A percentile compares a stretch with the other conserved stretches of the same genome.
These are phyloP conservation scores for Drosophila demipolita DNA, from an alignment of 2,888 invertebrate species.

Conservation along the genomic window DNA sequence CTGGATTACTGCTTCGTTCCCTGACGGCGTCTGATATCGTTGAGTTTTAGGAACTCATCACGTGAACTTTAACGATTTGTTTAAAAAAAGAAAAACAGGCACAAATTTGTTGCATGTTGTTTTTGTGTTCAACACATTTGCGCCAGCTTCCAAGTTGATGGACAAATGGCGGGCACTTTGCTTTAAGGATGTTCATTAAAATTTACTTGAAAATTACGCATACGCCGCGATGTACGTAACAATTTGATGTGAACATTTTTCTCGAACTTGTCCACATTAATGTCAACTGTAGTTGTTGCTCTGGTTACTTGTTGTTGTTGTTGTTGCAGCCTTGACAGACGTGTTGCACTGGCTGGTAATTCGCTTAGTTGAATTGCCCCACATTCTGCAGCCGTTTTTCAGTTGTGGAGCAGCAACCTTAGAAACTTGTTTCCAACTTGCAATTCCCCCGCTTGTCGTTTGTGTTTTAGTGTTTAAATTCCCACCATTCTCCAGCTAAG, in stretches of 20 bases:
- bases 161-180: conserved; percentile 34
- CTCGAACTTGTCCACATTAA: conserved; percentile 33
- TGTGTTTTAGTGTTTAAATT: conserved; percentile 32
- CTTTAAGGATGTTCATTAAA: conserved; percentile 44
- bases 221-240: conserved; percentile 55
- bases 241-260: conserved; percentile 28
- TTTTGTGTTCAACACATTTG: conserved; percentile 37
- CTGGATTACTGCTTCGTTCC: conserved; percentile 2
- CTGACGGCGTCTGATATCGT: conserved; percentile 36
- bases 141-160: conserved; percentile 7
- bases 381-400: conserved; percentile 45
- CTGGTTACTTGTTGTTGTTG: conserved; percentile 2
- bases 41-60: conserved; percentile 64
- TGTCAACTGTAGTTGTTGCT: conserved; percentile 28
- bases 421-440: conserved; percentile 49
- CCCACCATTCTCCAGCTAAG: conserved; percentile 26
- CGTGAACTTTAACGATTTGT: conserved; percentile 64
- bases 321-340: conserved; percentile 50
- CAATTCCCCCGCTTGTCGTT: conserved; percentile 22
- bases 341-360: conserved; percentile 44
- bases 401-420: conserved; percentile 9
- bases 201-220: conserved; percentile 66
- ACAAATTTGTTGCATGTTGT: conserved; percentile 30
- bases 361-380: conserved; percentile 58
- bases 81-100: conserved; percentile 30